Evolutionary conservation across 2,113 vertebrate genomes (phyloP).

Genomic region (Rhipidura dahli): DNA sequence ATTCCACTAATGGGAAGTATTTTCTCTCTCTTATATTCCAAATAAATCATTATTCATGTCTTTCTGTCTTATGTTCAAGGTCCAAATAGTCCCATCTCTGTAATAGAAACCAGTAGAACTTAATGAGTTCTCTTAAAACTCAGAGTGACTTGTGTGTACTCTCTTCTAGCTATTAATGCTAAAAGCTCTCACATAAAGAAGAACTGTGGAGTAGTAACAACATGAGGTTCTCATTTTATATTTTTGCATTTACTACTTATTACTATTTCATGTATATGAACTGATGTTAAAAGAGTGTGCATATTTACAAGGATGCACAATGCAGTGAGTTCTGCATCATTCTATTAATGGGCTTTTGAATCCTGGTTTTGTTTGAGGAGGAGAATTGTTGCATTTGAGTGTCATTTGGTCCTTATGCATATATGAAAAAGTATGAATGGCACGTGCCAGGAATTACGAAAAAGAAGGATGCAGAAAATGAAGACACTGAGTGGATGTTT

Average conservation of each 20-base stretch:
- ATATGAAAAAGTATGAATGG: neutral
- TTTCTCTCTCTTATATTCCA: constrained; percentile 8
- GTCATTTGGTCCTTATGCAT: neutral
- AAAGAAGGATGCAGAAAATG: neutral
- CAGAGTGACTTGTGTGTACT: neutral
- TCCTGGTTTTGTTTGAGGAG: neutral
- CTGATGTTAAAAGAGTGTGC: neutral
- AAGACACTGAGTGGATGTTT: neutral
- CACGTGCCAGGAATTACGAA: neutral
- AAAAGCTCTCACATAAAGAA: constrained; percentile 41
- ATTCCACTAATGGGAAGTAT: constrained; percentile 2
- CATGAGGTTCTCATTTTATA: neutral
- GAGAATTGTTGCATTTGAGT: neutral
- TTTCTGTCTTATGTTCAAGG: neutral
- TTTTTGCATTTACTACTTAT: constrained; percentile 26
- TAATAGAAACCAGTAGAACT: constrained; percentile 5
- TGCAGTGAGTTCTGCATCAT: neutral
- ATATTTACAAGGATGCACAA: neutral
- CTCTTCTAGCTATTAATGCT: constrained; percentile 8
- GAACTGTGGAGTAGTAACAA: neutral
- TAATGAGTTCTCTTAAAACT: constrained; percentile 4
- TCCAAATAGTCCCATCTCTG: neutral
- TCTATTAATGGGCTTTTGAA: neutral
- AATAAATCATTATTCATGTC: neutral
- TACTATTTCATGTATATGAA: neutral